Evolutionary conservation across 2,888 invertebrate genomes (phyloP).

Genomic region (Folsomia candida): DNA sequence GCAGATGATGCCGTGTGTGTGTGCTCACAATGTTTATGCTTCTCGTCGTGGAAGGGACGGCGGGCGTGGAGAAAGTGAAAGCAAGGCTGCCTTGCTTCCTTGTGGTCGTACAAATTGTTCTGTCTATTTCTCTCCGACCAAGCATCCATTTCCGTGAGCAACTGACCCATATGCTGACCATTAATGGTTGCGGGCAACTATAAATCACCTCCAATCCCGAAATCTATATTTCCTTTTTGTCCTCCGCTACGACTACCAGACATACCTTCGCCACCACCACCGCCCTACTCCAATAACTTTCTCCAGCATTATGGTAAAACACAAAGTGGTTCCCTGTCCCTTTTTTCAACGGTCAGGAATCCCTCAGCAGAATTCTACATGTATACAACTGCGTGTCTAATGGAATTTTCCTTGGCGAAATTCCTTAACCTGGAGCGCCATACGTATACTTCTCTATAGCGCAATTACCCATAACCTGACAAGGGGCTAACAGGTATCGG

Average conservation of each 20-base stretch:
- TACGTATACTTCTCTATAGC: too few species aligned
- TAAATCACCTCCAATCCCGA: slow-evolving; percentile 17
- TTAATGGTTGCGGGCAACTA: slow-evolving; percentile 13
- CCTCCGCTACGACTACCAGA: background rate
- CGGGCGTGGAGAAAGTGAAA: background rate
- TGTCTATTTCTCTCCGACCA: background rate
- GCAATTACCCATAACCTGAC: too few species aligned
- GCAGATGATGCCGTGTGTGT: slow-evolving; percentile 2
- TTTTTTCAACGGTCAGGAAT: background rate
- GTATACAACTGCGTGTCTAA: background rate
- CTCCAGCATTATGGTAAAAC: background rate
- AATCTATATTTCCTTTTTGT: slow-evolving; percentile 17
- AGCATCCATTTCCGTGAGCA: slow-evolving; percentile 20
- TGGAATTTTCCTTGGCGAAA: background rate
- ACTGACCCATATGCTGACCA: slow-evolving; percentile 22
- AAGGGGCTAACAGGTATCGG: too few species aligned
- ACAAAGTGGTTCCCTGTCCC: background rate
- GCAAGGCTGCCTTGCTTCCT: background rate
- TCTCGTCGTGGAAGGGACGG: too few species aligned
- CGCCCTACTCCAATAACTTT: background rate
- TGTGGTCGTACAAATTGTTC: background rate
- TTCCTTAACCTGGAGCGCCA: background rate
- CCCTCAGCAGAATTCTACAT: background rate
- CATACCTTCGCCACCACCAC: background rate
- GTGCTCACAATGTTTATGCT: background rate